Conservation (phyloP, 2,797 vertebrate species). For the Siniperca scherzeri region DNA sequence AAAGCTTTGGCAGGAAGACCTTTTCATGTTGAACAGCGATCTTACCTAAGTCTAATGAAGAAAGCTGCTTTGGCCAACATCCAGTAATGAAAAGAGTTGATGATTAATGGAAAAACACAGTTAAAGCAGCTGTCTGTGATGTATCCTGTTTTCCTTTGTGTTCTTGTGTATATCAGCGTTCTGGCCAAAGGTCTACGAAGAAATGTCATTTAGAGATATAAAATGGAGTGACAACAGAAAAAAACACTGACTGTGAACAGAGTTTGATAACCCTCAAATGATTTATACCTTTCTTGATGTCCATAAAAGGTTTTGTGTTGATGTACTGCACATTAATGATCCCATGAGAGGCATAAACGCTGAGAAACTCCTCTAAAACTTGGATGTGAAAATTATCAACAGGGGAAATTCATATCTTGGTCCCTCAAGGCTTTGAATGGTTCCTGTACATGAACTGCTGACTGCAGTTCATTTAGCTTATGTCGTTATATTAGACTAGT, state of each 20-base stretch:
- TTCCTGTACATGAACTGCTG: constrained; percentile 28
- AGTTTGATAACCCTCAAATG: background rate
- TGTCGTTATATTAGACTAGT: background rate
- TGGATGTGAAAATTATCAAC: background rate
- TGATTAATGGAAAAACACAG: background rate
- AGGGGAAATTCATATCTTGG: constrained; percentile 10
- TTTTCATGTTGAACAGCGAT: background rate
- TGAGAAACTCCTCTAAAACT: background rate
- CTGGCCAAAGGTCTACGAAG: background rate
- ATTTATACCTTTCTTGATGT: background rate
- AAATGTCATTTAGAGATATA: background rate
- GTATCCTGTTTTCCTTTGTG: background rate
- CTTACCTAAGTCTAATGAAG: background rate
- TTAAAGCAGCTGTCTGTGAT: background rate
- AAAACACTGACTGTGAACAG: background rate
- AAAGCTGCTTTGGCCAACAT: constrained; percentile 10
- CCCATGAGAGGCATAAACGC: background rate
- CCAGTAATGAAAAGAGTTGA: background rate
- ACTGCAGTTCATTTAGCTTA: constrained; percentile 4
- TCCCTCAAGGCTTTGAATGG: constrained; percentile 4
- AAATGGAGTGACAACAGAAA: background rate
- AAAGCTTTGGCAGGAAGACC: background rate
- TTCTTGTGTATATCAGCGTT: background rate
- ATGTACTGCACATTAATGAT: background rate
- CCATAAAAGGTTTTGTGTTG: background rate